Evolutionary conservation across 2,797 vertebrate genomes (phyloP), one percentile per base, ranked within the genome.

Genomic region (Siniperca obscura): DNA sequence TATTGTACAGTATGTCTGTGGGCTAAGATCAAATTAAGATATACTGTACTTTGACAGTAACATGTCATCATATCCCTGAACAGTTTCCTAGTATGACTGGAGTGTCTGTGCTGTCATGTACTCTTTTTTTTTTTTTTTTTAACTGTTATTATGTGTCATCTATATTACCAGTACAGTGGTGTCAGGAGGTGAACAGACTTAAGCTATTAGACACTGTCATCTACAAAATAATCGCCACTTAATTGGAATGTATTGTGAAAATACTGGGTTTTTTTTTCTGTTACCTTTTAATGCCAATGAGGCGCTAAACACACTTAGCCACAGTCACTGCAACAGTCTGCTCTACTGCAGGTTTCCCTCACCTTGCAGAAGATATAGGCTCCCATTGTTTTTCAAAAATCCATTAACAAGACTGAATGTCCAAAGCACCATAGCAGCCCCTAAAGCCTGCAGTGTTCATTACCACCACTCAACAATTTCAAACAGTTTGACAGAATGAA

Each of bases 401-500:
- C 40, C 59, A 79, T 82, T 81, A 80, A 75, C 61, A 30, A 74
- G 69, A 62, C 50, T 71, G 64, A 70, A 81, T 66, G 70, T 66
- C 56, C 57, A 25, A 67, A 48, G 25, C 34, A 40, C 21, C 48
- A 25, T 21, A 60, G 65, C 65, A 71, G 27, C 38, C 52, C 44
- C 75, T 46, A 19, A 73, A 77, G 61, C 42, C 36, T 64, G 57
- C 30, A 50, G 11, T 67, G 53, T 74, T 83, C 68, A 78, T 83
- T 84, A 80, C 46, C 48, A 50, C 48, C 48, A 19, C 10, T 22
- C 62, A 30, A 62, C 56, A 71, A 46, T 62, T 70, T 78, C 55
- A 78, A 80, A 82, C n/a, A 10, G 34, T 71, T 70, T 77, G 70
- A 82, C 67, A 56, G 61, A 80, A 65, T 80, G 68, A 70, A 61